Evolutionary conservation across 2,113 vertebrate genomes (phyloP).

Genomic region (Athene cunicularia): DNA sequence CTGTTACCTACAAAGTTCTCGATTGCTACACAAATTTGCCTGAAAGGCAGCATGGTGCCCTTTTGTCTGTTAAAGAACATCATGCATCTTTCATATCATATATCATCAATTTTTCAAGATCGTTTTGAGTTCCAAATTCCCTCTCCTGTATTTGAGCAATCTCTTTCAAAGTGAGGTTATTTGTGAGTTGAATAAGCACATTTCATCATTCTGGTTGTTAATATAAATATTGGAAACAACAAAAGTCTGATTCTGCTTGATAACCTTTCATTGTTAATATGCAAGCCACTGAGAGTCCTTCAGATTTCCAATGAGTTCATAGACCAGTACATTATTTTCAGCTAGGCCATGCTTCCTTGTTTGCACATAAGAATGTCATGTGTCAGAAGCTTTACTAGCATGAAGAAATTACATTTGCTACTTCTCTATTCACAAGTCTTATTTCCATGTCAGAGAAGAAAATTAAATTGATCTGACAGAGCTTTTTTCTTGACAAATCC

Average conservation of each 20-base stretch:
- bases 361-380: not conserved
- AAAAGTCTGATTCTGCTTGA: not conserved
- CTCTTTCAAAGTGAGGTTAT: not conserved
- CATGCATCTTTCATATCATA: not conserved
- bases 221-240: not conserved
- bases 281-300: not conserved
- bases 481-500: not conserved
- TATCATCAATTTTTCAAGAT: not conserved
- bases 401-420: not conserved
- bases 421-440: not conserved
- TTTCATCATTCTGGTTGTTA: not conserved
- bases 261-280: not conserved
- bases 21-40: not conserved
- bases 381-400: not conserved
- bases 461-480: not conserved
- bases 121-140: not conserved
- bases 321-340: not conserved
- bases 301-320: not conserved
- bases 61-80: not conserved
- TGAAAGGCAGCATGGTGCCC: not conserved
- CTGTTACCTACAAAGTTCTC: not conserved
- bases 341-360: rapidly evolving
- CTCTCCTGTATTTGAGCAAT: not conserved
- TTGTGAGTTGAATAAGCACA: not conserved
- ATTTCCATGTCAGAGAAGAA: not conserved